These are phyloP conservation scores for Amaurobius ferox DNA, from an alignment of 2,888 invertebrate genomes.

Conservation along the genomic window DNA sequence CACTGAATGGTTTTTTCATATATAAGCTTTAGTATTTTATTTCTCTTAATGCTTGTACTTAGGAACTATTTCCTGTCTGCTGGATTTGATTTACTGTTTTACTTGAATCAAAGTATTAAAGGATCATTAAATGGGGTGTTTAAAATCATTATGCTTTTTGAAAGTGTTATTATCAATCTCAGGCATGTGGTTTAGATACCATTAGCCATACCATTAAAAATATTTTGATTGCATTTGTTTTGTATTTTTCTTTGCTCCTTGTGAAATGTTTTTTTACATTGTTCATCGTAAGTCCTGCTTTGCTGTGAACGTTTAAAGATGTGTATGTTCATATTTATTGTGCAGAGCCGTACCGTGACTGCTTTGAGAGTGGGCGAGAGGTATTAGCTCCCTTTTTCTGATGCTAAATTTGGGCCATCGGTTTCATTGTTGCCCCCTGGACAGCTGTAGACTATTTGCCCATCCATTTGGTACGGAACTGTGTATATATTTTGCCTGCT, in stretches of 20 bases:
- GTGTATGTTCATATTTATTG: conserved; percentile 25
- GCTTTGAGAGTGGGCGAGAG: conserved; percentile 23
- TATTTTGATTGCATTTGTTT: too few relatives aligned
- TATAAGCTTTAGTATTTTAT: too few relatives aligned
- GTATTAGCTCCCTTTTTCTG: conserved; percentile 24
- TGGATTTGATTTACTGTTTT: too few relatives aligned
- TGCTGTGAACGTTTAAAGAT: conserved; percentile 30
- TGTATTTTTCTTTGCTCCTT: background rate
- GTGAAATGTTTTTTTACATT: background rate
- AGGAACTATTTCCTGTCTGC: too few relatives aligned
- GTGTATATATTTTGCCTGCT: conserved; percentile 23
- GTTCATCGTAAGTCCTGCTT: conserved; percentile 7
- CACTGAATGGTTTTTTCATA: too few relatives aligned
- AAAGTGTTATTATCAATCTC: too few relatives aligned
- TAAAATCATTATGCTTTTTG: background rate
- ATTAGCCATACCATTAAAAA: too few relatives aligned
- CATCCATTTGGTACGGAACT: conserved; percentile 33
- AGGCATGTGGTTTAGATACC: too few relatives aligned
- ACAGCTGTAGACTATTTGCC: conserved; percentile 6
- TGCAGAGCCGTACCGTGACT: conserved; percentile 35
- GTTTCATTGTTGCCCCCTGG: conserved; percentile 19
- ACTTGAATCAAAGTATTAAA: too few relatives aligned
- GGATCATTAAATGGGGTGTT: background rate
- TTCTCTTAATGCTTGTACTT: too few relatives aligned
- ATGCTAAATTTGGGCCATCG: conserved; percentile 26